phyloP scores from a whole-genome alignment of 2,797 vertebrate genomes.

The Coregonus sp. region DNA sequence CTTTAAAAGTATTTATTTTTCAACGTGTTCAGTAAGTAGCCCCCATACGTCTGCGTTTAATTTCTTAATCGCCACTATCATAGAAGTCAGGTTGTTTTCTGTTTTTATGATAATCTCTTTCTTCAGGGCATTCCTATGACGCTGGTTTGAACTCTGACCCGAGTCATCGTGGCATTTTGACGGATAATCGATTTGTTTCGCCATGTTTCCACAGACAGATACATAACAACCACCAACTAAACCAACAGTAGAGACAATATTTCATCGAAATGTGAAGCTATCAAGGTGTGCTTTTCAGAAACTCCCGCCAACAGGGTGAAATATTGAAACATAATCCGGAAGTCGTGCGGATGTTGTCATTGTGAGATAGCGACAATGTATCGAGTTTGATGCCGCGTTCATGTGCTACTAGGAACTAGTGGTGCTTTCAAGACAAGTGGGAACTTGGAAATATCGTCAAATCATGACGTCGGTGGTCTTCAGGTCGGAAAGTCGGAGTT shows the following conservation, averaged over 20 bases:
- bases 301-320: conserved; percentile 57
- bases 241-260: not conserved
- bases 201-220: no score
- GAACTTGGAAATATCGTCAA: no score
- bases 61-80: conserved; percentile 70
- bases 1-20: conserved; percentile 52
- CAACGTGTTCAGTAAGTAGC: conserved; percentile 74
- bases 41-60: conserved; percentile 68
- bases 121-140: conserved; percentile 63
- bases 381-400: no score
- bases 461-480: no score
- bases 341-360: conserved; percentile 54
- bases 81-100: conserved; percentile 57
- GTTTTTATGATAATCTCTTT: conserved; percentile 45
- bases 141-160: conserved; percentile 33
- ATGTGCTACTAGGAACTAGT: no score
- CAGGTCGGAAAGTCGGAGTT: no score
- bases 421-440: no score
- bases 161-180: no score
- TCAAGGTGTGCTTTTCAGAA: not conserved
- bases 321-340: conserved; percentile 46
- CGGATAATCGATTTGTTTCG: no score
- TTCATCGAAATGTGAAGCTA: not conserved
- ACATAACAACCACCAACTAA: no score
- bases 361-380: no score